These are phyloP conservation scores for Chorisops tibialis DNA, from an alignment of 2,888 invertebrate genomes.

Conservation along the genomic window DNA sequence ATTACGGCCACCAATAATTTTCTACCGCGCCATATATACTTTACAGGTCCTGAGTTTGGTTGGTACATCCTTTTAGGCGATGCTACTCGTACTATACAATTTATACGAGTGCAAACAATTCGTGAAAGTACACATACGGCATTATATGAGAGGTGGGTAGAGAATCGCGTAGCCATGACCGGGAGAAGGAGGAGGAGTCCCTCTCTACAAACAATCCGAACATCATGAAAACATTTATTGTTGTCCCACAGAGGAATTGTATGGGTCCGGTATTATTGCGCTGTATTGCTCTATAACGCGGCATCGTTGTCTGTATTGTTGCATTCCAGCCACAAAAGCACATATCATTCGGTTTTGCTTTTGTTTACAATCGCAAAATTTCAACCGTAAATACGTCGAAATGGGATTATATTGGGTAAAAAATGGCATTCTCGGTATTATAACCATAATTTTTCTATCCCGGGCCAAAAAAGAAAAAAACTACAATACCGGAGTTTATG, in stretches of 20 bases:
- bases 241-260: not conserved
- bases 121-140: slow-evolving; percentile 3
- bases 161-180: not conserved
- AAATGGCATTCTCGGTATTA: slow-evolving; percentile 28
- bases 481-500: too few species aligned
- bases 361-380: slow-evolving; percentile 32
- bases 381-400: slow-evolving; percentile 35
- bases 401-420: slow-evolving; percentile 32
- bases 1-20: slow-evolving; percentile 24
- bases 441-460: not conserved
- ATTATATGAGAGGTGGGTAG: not conserved
- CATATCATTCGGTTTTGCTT: slow-evolving; percentile 20
- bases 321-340: not conserved
- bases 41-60: too few species aligned
- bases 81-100: not conserved
- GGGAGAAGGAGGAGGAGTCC: not conserved
- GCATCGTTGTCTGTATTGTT: not conserved
- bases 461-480: not conserved
- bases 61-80: too few species aligned
- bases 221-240: slow-evolving; percentile 10
- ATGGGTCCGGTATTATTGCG: too few species aligned
- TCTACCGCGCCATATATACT: not conserved
- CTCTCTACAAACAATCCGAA: slow-evolving; percentile 9
- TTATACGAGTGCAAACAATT: slow-evolving; percentile 20
- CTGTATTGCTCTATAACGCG: too few species aligned